A percentile compares a stretch with the other conserved stretches of the same genome.
These are phyloP conservation scores for Cotesia congregata DNA, from an alignment of 2,888 invertebrate species.

Conservation along the genomic window DNA sequence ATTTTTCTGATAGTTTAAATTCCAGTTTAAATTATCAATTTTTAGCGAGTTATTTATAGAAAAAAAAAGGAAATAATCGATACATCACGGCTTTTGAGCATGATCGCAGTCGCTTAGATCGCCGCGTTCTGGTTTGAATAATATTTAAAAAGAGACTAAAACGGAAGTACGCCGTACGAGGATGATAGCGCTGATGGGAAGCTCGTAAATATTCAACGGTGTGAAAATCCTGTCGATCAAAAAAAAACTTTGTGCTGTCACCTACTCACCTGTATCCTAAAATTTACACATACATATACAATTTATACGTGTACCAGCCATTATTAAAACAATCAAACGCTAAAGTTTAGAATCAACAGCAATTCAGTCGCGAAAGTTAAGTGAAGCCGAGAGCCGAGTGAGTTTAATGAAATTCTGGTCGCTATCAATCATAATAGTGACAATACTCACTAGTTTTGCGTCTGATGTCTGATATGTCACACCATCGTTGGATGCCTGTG, in stretches of 20 bases:
- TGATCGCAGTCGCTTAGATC: not conserved
- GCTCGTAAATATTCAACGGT: constrained; percentile 27
- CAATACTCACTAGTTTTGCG: not conserved
- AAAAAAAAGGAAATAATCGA: not conserved
- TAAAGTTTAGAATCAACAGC: not conserved
- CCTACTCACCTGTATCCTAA: not conserved
- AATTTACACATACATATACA: not conserved
- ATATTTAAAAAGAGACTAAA: not conserved
- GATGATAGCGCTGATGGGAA: not conserved
- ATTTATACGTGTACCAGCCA: not conserved
- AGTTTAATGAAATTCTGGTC: not conserved
- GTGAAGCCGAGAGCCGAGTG: not conserved
- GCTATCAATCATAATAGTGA: not conserved
- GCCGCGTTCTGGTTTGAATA: not conserved
- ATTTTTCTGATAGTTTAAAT: not conserved
- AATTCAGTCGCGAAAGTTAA: constrained; percentile 8
- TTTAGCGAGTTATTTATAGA: not conserved
- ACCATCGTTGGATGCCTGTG: not conserved
- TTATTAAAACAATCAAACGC: not conserved
- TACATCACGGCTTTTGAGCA: not conserved
- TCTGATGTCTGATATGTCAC: not conserved
- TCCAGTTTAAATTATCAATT: not conserved
- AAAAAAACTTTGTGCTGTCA: constrained; percentile 13
- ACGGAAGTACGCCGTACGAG: not conserved
- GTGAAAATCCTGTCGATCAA: constrained; percentile 20